Percentiles rank a stretch among this genome's conserved stretches.
Evolutionary conservation across 2,797 vertebrate genomes (phyloP).

Genomic region (Anisognathus igniventris): DNA sequence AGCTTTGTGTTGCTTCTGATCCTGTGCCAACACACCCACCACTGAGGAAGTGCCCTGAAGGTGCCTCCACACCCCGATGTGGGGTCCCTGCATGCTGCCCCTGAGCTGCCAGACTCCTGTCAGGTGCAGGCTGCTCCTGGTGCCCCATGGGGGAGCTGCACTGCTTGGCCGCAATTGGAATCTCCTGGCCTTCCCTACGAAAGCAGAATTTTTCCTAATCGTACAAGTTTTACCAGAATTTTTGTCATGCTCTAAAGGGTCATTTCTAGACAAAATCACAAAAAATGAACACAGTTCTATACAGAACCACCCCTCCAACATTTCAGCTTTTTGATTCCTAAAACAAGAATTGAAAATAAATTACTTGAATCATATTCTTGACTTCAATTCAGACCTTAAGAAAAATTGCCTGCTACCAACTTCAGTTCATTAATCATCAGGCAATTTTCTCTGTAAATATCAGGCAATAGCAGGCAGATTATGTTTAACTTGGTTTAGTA

Average conservation of each 20-base stretch:
- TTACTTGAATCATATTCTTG: not conserved
- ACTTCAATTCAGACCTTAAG: not conserved
- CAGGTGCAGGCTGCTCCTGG: not conserved
- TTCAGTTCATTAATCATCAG: not conserved
- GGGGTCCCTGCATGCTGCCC: rapidly evolving
- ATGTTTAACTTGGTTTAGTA: not conserved
- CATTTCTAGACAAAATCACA: not conserved
- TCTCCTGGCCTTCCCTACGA: not conserved
- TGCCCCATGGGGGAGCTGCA: rapidly evolving
- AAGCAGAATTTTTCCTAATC: not conserved
- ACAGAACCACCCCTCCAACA: not conserved
- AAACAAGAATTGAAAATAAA: not conserved
- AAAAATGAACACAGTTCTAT: not conserved
- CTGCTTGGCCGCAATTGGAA: rapidly evolving
- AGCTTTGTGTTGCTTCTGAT: not conserved
- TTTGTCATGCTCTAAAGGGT: not conserved
- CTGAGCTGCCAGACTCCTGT: not conserved
- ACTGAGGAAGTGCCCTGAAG: not conserved
- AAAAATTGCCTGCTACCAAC: not conserved
- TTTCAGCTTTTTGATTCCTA: not conserved
- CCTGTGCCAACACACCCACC: rapidly evolving
- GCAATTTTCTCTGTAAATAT: not conserved
- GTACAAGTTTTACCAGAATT: not conserved
- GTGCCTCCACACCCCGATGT: rapidly evolving
- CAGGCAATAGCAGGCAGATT: not conserved